Percentiles rank a stretch among this genome's conserved stretches.
Conservation (phyloP, 1,140 invertebrate genomes). For the Diuraphis noxia region DNA sequence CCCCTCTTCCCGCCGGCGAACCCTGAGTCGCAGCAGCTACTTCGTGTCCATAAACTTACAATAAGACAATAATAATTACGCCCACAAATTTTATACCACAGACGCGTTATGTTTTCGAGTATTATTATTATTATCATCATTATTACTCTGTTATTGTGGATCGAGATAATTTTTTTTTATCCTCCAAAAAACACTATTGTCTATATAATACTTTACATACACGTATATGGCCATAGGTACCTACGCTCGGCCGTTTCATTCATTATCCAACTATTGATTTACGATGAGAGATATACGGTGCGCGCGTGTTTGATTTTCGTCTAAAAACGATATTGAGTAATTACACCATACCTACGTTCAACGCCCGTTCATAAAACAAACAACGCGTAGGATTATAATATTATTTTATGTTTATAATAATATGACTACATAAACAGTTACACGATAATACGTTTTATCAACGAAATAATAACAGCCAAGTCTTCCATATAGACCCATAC, state of each 20-base stretch:
- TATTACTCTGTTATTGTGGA: background rate
- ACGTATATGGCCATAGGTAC: background rate
- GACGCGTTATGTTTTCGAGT: background rate
- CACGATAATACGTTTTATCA: background rate
- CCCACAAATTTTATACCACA: background rate
- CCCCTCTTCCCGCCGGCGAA: background rate
- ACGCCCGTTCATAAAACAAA: background rate
- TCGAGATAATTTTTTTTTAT: slow-evolving; percentile 5
- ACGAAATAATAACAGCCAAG: background rate
- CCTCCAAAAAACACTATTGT: background rate
- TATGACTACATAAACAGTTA: background rate
- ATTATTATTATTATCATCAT: background rate
- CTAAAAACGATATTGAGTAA: background rate
- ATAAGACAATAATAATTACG: slow-evolving; percentile 10
- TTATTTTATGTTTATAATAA: background rate
- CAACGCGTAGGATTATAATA: background rate
- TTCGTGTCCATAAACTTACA: slow-evolving; percentile 2
- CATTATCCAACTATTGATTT: slow-evolving; percentile 4
- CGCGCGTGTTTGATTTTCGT: background rate
- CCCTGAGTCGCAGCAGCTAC: background rate
- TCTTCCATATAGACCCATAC: background rate
- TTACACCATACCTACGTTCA: background rate
- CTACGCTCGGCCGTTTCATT: background rate
- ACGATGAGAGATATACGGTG: background rate
- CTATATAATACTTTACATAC: background rate